These are phyloP conservation scores for Onthophagus sagittarius DNA, from an alignment of 2,888 invertebrate genomes.

Conservation along the genomic window DNA sequence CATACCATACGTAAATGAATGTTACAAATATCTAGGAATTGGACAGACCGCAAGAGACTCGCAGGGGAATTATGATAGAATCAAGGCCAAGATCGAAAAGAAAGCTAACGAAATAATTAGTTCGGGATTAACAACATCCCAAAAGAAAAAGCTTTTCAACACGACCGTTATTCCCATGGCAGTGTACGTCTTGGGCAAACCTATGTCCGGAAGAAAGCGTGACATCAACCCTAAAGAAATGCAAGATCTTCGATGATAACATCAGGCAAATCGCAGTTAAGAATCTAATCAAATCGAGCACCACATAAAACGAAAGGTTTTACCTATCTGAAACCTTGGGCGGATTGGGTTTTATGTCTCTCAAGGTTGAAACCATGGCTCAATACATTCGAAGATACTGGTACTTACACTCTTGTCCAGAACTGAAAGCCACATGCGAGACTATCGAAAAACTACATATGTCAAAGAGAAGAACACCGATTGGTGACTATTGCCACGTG, in stretches of 20 bases:
- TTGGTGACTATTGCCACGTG: conserved; percentile 11
- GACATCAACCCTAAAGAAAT: neutral
- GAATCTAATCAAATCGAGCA: neutral
- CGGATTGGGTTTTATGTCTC: conserved; percentile 4
- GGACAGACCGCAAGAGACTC: neutral
- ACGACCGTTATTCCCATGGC: neutral
- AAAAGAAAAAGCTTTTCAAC: neutral
- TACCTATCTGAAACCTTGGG: conserved; percentile 10
- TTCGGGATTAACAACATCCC: neutral
- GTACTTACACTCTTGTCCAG: conserved; percentile 5
- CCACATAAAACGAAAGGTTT: conserved; percentile 9
- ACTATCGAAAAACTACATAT: neutral
- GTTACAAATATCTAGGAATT: neutral
- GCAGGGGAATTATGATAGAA: neutral
- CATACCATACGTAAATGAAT: neutral
- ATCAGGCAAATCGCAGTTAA: neutral
- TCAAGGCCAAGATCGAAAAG: neutral
- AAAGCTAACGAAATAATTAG: neutral
- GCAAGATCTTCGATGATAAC: neutral
- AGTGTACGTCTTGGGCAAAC: neutral
- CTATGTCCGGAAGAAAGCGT: neutral
- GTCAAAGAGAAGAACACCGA: conserved; percentile 9
- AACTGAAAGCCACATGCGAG: neutral
- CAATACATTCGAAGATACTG: conserved; percentile 3
- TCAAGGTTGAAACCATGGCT: neutral